Conservation (phyloP, 2,113 vertebrate genomes). For the Macquaria ambigua region DNA sequence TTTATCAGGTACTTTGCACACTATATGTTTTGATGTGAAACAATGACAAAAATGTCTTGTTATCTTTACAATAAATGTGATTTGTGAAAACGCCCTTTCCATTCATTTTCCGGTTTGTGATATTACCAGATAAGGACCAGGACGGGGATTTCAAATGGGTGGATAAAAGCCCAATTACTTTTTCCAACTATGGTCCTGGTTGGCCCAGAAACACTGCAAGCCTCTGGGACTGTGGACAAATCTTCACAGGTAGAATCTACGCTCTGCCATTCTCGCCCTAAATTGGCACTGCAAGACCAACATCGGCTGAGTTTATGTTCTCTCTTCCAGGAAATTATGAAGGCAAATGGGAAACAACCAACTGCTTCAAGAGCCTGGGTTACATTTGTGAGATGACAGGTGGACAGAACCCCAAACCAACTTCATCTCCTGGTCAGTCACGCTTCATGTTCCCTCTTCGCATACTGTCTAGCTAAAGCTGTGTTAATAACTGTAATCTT, state of each 20-base stretch:
- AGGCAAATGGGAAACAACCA: constrained; percentile 86
- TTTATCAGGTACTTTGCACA: constrained; percentile 77
- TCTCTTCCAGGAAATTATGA: constrained; percentile 82
- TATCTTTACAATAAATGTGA: background rate
- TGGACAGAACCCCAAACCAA: constrained; percentile 83
- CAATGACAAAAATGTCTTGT: background rate
- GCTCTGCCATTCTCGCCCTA: too few relatives aligned
- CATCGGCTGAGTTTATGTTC: background rate
- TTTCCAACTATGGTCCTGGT: constrained; percentile 80
- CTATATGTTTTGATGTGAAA: background rate
- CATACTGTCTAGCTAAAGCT: background rate
- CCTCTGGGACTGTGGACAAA: constrained; percentile 86
- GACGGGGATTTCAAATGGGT: constrained; percentile 84
- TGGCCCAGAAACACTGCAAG: constrained; percentile 79
- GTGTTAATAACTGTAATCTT: background rate
- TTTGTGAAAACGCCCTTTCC: background rate
- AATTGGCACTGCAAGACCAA: background rate
- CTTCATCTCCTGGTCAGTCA: constrained; percentile 77
- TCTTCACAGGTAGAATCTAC: constrained; percentile 81
- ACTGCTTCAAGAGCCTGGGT: constrained; percentile 84
- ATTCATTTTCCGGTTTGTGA: background rate
- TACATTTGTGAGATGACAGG: constrained; percentile 86
- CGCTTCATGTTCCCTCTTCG: background rate
- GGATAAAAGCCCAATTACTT: constrained; percentile 72
- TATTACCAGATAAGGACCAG: constrained; percentile 78